Evolutionary conservation across 2,888 invertebrate species (phyloP).

Genomic region (Lissonota sp.): DNA sequence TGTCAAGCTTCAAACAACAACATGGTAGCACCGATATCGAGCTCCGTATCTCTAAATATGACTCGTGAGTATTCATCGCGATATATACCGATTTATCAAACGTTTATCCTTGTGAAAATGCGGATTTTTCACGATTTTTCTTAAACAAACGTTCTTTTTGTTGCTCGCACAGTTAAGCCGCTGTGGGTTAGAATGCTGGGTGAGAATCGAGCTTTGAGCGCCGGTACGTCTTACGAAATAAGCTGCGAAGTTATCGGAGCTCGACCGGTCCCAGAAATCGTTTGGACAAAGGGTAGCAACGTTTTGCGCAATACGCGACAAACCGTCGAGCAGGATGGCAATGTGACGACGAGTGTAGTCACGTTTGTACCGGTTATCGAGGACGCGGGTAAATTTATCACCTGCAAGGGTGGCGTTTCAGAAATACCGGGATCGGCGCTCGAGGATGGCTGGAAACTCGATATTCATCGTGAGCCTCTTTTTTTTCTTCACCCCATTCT

Average conservation of each 20-base stretch:
- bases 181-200: conserved; percentile 89
- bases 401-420: conserved; percentile 92
- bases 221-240: conserved; percentile 89
- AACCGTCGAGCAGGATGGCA: conserved; percentile 89
- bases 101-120: not conserved
- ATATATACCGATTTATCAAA: not conserved
- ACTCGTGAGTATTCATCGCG: conserved; percentile 87
- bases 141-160: not conserved
- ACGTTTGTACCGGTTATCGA: conserved; percentile 92
- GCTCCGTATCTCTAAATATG: conserved; percentile 89
- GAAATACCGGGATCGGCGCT: conserved; percentile 90
- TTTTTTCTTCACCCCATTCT: not conserved
- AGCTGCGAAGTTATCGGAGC: conserved; percentile 91
- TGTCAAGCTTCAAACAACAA: conserved; percentile 91
- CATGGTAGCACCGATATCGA: conserved; percentile 88
- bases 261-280: conserved; percentile 90
- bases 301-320: conserved; percentile 88
- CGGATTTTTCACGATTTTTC: not conserved
- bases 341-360: conserved; percentile 91
- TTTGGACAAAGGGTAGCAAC: conserved; percentile 91
- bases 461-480: conserved; percentile 92
- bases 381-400: conserved; percentile 91
- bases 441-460: conserved; percentile 92
- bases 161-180: conserved; percentile 88
- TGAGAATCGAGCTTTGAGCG: conserved; percentile 89